Percentiles rank a stretch among this genome's conserved stretches.
These are phyloP conservation scores for Dromiciops gliroides DNA, from an alignment of 2,113 vertebrate genomes.

Conservation along the genomic window DNA sequence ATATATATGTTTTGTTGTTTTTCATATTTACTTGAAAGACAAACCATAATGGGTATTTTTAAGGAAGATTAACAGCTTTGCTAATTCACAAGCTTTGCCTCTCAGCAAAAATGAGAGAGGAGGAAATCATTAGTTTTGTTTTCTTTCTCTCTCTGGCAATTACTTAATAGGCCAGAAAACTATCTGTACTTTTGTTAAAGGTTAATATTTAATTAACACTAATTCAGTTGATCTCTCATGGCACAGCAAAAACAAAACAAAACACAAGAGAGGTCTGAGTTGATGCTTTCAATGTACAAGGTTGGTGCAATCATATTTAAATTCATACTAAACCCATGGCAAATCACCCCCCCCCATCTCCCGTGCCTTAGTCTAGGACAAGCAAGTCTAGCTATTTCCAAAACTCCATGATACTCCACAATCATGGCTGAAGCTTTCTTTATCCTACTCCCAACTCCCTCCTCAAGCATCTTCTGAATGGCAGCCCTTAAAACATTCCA, in stretches of 20 bases:
- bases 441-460: background rate
- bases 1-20: background rate
- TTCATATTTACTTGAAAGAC: background rate
- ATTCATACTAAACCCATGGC: conserved; percentile 16
- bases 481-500: background rate
- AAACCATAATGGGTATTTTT: background rate
- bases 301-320: conserved; percentile 56
- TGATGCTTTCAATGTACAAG: conserved; percentile 24
- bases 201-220: conserved; percentile 13
- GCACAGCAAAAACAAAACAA: conserved; percentile 47
- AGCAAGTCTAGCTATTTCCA: conserved; percentile 16
- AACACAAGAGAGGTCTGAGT: conserved; percentile 27
- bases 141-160: conserved; percentile 6
- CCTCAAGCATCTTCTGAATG: background rate
- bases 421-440: background rate
- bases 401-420: background rate
- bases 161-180: conserved; percentile 13
- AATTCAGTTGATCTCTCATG: conserved; percentile 2
- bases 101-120: conserved; percentile 1
- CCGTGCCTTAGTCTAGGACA: conserved; percentile 38
- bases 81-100: background rate
- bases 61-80: background rate
- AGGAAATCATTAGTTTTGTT: conserved; percentile 5
- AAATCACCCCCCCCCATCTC: conserved; percentile 13
- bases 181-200: conserved; percentile 7